Conservation (phyloP, 2,113 vertebrate genomes). For the Clinocottus analis region DNA sequence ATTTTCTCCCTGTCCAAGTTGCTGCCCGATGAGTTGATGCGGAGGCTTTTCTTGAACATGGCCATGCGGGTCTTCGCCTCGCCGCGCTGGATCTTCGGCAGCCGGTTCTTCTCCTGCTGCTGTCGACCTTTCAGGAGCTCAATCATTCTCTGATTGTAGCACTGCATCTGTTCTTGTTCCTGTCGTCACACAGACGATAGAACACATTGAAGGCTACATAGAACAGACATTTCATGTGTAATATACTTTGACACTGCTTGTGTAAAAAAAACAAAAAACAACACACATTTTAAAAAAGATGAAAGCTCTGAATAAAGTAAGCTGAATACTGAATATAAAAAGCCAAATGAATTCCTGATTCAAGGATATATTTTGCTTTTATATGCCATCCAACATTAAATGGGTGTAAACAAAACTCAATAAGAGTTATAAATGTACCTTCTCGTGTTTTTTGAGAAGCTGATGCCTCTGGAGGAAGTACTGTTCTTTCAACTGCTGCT, state of each 20-base stretch:
- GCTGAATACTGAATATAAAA: neutral
- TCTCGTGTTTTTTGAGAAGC: slow-evolving; percentile 94
- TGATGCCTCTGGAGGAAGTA: slow-evolving; percentile 98
- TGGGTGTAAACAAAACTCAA: neutral
- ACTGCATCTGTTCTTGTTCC: slow-evolving; percentile 98
- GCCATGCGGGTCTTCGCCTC: slow-evolving; percentile 97
- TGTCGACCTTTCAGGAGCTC: slow-evolving; percentile 90
- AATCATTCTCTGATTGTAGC: slow-evolving; percentile 95
- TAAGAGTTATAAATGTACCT: slow-evolving; percentile 80
- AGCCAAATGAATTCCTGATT: neutral
- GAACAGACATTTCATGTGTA: neutral
- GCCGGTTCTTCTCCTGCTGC: slow-evolving; percentile 91
- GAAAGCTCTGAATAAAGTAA: neutral
- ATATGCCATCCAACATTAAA: neutral
- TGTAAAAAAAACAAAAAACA: neutral
- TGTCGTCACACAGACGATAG: slow-evolving; percentile 50
- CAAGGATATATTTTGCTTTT: neutral
- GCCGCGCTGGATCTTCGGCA: slow-evolving; percentile 94
- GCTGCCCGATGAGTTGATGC: slow-evolving; percentile 88
- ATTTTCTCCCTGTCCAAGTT: slow-evolving; percentile 88
- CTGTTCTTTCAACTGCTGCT: slow-evolving; percentile 98
- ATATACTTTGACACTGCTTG: neutral
- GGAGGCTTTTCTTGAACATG: slow-evolving; percentile 99
- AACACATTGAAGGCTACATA: too few species aligned
- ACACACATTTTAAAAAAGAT: too few species aligned